phyloP scores from a whole-genome alignment of 2,113 vertebrate species.

The Corydoras maculifer region DNA sequence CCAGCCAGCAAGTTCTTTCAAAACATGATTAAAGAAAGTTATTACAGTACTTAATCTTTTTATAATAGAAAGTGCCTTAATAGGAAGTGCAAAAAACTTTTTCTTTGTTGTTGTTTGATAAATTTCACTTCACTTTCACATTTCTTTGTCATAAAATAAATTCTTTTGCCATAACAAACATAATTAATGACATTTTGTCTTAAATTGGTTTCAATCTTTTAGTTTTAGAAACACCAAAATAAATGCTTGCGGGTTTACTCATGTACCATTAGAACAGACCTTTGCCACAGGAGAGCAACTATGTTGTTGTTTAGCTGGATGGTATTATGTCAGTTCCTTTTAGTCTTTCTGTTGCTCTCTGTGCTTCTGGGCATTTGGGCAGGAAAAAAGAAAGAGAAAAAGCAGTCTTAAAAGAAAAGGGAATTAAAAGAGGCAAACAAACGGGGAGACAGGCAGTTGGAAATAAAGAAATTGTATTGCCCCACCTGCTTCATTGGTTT shows the following conservation, averaged over 20 bases:
- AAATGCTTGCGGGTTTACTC: conserved; percentile 16
- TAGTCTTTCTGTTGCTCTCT: conserved; percentile 1
- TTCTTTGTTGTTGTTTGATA: no score
- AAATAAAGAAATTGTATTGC: conserved; percentile 5
- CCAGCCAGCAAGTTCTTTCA: background rate
- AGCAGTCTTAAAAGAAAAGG: background rate
- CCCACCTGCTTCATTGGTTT: conserved; percentile 24
- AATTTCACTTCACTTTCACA: no score
- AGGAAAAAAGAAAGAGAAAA: background rate
- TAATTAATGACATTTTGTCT: no score
- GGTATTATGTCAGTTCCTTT: conserved; percentile 11
- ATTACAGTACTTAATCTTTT: no score
- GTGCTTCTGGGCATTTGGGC: background rate
- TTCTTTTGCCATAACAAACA: no score
- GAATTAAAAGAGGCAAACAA: conserved; percentile 2
- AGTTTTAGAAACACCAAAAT: background rate
- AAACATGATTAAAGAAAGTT: no score
- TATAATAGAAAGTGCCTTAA: no score
- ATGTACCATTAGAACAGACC: conserved; percentile 15
- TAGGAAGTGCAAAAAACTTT: no score
- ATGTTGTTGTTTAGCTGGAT: conserved; percentile 4
- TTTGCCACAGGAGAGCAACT: conserved; percentile 1
- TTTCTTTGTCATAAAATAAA: no score
- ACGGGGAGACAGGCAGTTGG: background rate
- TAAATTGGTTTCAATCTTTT: no score